Percentiles rank a stretch among this genome's conserved stretches.
Conservation (phyloP, 64 coral and sea anemone species). For the Montipora efflorescens region DNA sequence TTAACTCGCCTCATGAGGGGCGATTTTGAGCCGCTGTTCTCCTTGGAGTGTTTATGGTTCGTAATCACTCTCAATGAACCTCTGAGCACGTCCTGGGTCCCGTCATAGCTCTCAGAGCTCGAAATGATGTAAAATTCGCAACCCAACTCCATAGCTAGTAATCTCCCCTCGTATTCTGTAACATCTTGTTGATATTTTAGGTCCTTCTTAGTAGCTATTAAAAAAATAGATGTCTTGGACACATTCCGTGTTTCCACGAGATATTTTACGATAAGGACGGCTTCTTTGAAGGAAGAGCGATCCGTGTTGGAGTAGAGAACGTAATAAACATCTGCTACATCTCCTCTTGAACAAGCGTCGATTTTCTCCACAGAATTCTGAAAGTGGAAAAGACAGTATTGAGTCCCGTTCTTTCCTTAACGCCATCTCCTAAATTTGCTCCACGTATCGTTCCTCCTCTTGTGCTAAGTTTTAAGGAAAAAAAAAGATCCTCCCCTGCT, state of each 20-base stretch:
- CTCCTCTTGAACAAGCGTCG: slow-evolving; percentile 36
- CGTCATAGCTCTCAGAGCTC: slow-evolving; percentile 41
- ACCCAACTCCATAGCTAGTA: slow-evolving; percentile 59
- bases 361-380: slow-evolving; percentile 74
- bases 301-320: slow-evolving; percentile 71
- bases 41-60: slow-evolving; percentile 17
- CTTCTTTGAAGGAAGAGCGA: slow-evolving; percentile 63
- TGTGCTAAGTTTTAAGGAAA: no score
- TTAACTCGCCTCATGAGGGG: slow-evolving; percentile 22
- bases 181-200: slow-evolving; percentile 64
- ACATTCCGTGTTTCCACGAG: slow-evolving; percentile 67
- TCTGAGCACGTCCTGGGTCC: slow-evolving; percentile 23
- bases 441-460: no score
- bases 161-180: slow-evolving; percentile 73
- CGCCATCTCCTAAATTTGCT: no score
- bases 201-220: slow-evolving; percentile 75
- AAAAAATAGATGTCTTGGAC: slow-evolving; percentile 6
- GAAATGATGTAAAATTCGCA: slow-evolving; percentile 67
- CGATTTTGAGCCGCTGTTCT: neutral
- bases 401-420: neutral
- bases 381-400: neutral
- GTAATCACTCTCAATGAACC: neutral
- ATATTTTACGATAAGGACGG: slow-evolving; percentile 30
- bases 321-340: slow-evolving; percentile 49
- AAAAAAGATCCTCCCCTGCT: no score